Conservation (phyloP, 2,888 invertebrate species). For the Idaea aversata region DNA sequence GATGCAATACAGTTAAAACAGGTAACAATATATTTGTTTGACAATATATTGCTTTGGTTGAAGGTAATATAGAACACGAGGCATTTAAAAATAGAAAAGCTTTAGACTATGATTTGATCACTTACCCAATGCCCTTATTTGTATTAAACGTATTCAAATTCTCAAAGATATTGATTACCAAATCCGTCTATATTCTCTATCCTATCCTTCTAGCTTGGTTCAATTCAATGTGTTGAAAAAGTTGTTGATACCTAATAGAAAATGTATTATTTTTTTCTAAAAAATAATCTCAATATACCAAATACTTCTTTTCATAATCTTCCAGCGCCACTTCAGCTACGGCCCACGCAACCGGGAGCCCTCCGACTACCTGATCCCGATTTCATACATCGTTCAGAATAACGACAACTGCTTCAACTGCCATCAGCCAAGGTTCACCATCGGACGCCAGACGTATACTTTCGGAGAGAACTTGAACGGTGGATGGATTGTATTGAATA, state of each 20-base stretch:
- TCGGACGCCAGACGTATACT: slow-evolving; percentile 57
- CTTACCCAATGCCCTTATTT: no score
- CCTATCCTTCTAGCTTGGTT: no score
- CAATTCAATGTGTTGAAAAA: no score
- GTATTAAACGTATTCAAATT: no score
- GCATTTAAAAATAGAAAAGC: no score
- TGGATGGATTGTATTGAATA: slow-evolving; percentile 71
- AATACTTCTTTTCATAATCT: slow-evolving; percentile 16
- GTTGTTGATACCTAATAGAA: no score
- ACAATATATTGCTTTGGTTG: no score
- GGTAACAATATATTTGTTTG: slow-evolving; percentile 35
- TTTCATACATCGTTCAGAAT: slow-evolving; percentile 63
- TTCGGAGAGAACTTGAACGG: slow-evolving; percentile 65
- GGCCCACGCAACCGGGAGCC: slow-evolving; percentile 42
- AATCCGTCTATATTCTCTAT: no score
- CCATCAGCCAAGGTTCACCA: slow-evolving; percentile 62
- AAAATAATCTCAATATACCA: neutral
- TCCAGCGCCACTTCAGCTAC: slow-evolving; percentile 65
- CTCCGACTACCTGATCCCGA: slow-evolving; percentile 62
- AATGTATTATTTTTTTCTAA: no score
- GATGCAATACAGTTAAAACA: slow-evolving; percentile 65
- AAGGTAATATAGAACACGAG: no score
- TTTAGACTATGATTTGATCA: no score
- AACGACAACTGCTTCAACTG: slow-evolving; percentile 67
- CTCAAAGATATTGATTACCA: no score